Evolutionary conservation across 2,888 invertebrate genomes (phyloP), one percentile per base, ranked within the genome.

Genomic region (Oscheius sp.): DNA sequence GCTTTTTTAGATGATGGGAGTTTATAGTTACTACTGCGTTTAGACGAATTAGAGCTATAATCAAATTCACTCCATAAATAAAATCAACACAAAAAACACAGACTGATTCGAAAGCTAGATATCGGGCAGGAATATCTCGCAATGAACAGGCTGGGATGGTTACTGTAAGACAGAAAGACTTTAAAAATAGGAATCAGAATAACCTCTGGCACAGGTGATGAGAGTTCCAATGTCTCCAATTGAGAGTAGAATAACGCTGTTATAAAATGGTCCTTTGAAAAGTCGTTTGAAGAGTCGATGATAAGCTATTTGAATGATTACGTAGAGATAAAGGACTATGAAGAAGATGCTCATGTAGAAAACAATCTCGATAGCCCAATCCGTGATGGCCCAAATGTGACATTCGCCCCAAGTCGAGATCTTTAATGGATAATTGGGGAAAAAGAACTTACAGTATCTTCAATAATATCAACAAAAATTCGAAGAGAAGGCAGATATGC

Each of bases 201-300:
- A n/a, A 57, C 57, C 57, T 37, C 57, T 34, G 20, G 57, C 17
- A 1, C 34, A 57, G 3, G 34, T n/a, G 2, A 57, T 3, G 23
- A 57, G 25, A n/a, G 57, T 57, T 12, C 34, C 37, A 37, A 57
- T 37, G 15, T 57, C 57, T 33, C 57, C 57, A 4, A 57, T n/a
- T 37, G 57, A 37, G 25, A 57, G 25, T 15, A 57, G n/a, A 57
- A 57, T 8, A n/a, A 25, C 57, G 3, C 57, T 37, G 57, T 57
- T 34, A 23, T 57, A 57, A 23, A 57, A 57, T n/a, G 33, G 33
- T 8, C 39, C 23, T 12, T 17, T 34, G 8, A 37, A 37, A 6
- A n/a, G 23, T 8, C 25, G 23, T 17, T 17, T n/a, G 8, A 17
- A 2, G 12, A 57, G 23, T 10, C 34, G 17, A 12, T 12, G 17